Base-by-base conservation (phyloP, 2,888 invertebrate genomes). In the Tachina lurida region DNA sequence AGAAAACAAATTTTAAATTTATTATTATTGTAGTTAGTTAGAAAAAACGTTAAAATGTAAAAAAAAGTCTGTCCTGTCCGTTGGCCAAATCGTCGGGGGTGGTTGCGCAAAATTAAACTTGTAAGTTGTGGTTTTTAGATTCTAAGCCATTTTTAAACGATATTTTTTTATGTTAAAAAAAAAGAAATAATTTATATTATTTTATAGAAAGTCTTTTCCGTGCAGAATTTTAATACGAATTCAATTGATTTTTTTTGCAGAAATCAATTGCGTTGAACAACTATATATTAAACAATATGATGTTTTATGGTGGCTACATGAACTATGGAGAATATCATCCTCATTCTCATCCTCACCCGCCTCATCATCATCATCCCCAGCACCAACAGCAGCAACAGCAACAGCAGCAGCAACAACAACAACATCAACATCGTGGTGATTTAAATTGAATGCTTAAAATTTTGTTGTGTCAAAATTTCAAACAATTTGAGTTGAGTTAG, bases 261-360 rank as follows among this genome's bases (percentile, higher is more conserved):
- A 89, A 92, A 92, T 90, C 92, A 92, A 88, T 89, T 92, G 88
- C 92, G 92, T 89, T 92, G 88, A 90, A 87, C 86, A 87, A 86
- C 67, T 81, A 79, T 73, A 83, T 86, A 39, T 67, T 86, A 73
- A 83, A 76, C 79, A 79, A 83, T 73, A 80, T 83, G 79, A 86
- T 86, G 83, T 86, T 80, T 22, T 83, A 83, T 86, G 71, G 67
- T 80, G 86, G 83, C 47, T 83, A 86, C 45, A 80, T 83, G 54
- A 73, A 83, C 49, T 86, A 73, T 73, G 79, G 83, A 68, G 83
- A 80, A 65, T 86, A 80, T 76, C 75, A 79, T 65, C 63, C 31
- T 7, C 31, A 31, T 31, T 31, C 31, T 31, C 31, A 31, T 31
- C 31, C 31, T 31, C 31, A 31, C 31, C 31, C 31, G 31, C 31